Evolutionary conservation across 2,888 invertebrate genomes (phyloP), one percentile per base, ranked within the genome.

Genomic region (Nysson spinosus): DNA sequence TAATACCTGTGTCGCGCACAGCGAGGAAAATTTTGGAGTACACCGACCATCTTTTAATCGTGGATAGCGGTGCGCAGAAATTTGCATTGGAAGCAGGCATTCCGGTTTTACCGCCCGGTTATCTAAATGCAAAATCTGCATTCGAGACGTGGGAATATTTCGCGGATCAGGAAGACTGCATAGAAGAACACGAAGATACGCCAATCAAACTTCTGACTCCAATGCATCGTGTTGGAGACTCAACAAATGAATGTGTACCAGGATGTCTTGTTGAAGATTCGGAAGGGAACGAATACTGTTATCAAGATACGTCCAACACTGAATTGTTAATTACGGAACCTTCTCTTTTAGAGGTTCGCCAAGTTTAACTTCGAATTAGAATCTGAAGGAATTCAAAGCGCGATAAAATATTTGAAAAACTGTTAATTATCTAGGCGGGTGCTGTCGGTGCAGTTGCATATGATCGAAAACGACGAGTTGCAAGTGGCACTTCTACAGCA

Each of bases 401-500:
- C n/a, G n/a, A n/a, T 1, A 6, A 47, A 24, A 20, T 24, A 43
- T 50, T 30, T 32, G 16, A 12, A 44, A 44, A n/a, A 47, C 24
- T 16, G 9, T n/a, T 14, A 30, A 26, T n/a, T 22, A n/a, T 24
- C 12, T 32, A 70, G 79, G 35, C 51, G 16, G 62, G 50, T 2
- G 72, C 67, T 3, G 77, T 72, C 14, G 81, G 81, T 19, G 79
- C 74, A 3, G 61, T 78, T 4, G 80, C 77, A 1, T 74, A 70
- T 24, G 83, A 83, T 56, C 61, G 69, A 35, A 63, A 68, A 11
- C 71, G 65, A 6, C 67, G 58, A 5, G 49, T 82, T 9, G 63
- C 75, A 3, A 73, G 79, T 34, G 83, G 81, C 3, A 69, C 72
- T 6, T 76, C 80, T 12, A 80, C 80, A 3, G 58, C 62, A 0